phyloP scores from a whole-genome alignment of 2,113 vertebrate genomes.

The Ictalurus punctatus region DNA sequence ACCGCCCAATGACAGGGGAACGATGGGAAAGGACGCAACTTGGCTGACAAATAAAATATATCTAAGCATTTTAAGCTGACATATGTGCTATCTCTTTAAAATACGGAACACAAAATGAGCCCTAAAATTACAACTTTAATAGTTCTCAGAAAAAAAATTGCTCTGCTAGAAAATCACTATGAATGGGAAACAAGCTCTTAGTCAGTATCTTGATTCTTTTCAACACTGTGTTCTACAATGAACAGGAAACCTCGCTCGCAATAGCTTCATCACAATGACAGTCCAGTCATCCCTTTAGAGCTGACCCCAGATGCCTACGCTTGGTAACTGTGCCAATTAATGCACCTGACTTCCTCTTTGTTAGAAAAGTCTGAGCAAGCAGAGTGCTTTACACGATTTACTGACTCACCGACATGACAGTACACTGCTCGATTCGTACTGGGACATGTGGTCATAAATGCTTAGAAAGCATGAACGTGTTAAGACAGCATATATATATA shows the following conservation, averaged over 20 bases:
- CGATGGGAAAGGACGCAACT: not conserved
- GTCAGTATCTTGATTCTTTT: not conserved
- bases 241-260: slow-evolving; percentile 31
- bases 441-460: not conserved
- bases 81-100: not conserved
- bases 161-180: not conserved
- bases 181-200: not conserved
- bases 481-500: not conserved
- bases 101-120: not conserved
- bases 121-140: not conserved
- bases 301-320: slow-evolving; percentile 28
- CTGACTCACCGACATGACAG: slow-evolving; percentile 1
- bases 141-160: too few species aligned
- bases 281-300: slow-evolving; percentile 35
- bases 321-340: slow-evolving; percentile 19
- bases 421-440: not conserved
- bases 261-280: slow-evolving; percentile 13
- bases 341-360: slow-evolving; percentile 37
- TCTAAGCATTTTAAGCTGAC: not conserved
- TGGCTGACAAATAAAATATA: not conserved
- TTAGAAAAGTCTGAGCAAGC: slow-evolving; percentile 20
- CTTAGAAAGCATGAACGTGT: not conserved
- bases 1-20: not conserved
- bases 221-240: not conserved
- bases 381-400: slow-evolving; percentile 5